Evolutionary conservation across 1,140 invertebrate genomes (phyloP), one percentile per base, ranked within the genome.

Genomic region (Drosophila takahashii): DNA sequence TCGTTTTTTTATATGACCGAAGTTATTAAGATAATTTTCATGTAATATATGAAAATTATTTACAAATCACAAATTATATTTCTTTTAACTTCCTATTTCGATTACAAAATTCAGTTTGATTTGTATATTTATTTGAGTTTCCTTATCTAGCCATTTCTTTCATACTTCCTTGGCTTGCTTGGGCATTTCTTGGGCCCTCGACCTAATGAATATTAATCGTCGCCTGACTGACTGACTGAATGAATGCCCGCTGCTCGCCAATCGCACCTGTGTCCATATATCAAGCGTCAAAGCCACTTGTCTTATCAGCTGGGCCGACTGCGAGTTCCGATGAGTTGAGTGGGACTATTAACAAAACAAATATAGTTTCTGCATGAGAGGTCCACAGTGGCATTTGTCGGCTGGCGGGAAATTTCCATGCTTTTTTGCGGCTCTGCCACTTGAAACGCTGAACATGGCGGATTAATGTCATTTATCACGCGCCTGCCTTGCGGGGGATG

Each of bases 381-480:
- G 67, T 26, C 67, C 42, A 39, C 57, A 48, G 69, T 51, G 69
- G 56, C 72, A 48, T 51, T 71, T 56, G 59, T 50, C 45, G 56
- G 74, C 52, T 77, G 54, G 29, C 36, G 36, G 39, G 22, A 42
- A 39, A 47, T 62, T 50, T 57, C 27, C 41, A n/a, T 48, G 47
- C 15, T 39, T 48, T 36, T 27, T 32, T 54, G 66, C 53, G 32
- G 69, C 64, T 83, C 79, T 72, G 70, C 56, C 79, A 86, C 81
- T 86, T 78, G 85, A 89, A 80, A 80, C 65, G 76, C 58, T 66
- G 85, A 89, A 90, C 81, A 89, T 85, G 56, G 83, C 74, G 85
- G 85, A 85, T 89, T 89, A 89, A 85, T 89, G 80, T 85, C 85
- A 89, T 89, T 89, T 89, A 89, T 89, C 85, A 89, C 80, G 77